These are phyloP conservation scores for Platalea minor DNA, from an alignment of 2,797 vertebrate genomes.

Conservation along the genomic window DNA sequence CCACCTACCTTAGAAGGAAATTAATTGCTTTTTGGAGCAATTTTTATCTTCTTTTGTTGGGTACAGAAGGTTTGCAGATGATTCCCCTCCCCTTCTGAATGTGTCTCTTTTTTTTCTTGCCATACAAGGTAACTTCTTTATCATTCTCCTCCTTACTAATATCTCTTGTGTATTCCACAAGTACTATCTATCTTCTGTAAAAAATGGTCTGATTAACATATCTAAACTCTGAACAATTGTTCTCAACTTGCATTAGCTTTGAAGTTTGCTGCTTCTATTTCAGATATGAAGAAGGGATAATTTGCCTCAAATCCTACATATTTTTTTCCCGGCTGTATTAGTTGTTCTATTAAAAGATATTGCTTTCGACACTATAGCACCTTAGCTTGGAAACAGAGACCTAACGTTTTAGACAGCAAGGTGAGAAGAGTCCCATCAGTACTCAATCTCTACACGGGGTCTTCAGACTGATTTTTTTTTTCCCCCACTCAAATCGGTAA, in stretches of 20 bases:
- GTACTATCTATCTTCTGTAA: background rate
- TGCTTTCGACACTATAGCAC: background rate
- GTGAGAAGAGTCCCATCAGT: background rate
- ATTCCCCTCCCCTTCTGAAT: background rate
- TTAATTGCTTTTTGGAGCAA: background rate
- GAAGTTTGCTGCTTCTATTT: conserved; percentile 59
- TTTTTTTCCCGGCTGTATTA: conserved; percentile 9
- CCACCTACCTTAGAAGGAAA: conserved; percentile 22
- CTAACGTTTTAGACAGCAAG: background rate
- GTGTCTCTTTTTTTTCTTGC: background rate
- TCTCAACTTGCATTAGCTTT: conserved; percentile 44
- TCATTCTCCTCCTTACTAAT: background rate
- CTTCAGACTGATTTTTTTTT: background rate
- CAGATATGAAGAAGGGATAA: conserved; percentile 30
- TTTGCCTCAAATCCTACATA: background rate
- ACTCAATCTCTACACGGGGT: background rate
- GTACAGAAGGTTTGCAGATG: background rate
- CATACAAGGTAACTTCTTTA: background rate
- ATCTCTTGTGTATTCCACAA: conserved; percentile 21
- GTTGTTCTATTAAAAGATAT: conserved; percentile 12
- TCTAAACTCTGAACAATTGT: conserved; percentile 48
- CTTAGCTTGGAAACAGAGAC: background rate
- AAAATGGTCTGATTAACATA: conserved; percentile 42
- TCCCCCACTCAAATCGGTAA: background rate
- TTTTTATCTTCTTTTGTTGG: conserved; percentile 5